Conservation (phyloP, 2,797 vertebrate genomes). For the Decapterus maruadsi region DNA sequence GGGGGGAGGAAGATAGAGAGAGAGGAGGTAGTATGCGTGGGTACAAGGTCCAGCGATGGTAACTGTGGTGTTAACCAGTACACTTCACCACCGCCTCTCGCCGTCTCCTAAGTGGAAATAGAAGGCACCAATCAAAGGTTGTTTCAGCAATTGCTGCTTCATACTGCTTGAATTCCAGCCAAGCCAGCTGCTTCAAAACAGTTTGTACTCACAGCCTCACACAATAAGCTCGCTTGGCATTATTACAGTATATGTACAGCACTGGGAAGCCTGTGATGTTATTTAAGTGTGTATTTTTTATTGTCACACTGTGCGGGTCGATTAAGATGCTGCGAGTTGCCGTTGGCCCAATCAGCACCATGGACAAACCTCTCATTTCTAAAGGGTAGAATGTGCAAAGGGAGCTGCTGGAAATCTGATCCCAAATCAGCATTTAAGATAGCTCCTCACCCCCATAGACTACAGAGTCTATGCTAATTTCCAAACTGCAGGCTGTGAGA, state of each 20-base stretch:
- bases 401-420: not conserved
- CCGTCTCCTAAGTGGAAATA: slow-evolving; percentile 5
- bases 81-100: not conserved
- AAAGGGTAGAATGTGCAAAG: not conserved
- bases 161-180: slow-evolving; percentile 12
- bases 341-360: slow-evolving; percentile 18
- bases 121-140: slow-evolving; percentile 33
- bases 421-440: slow-evolving; percentile 33
- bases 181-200: slow-evolving; percentile 24
- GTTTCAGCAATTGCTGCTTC: slow-evolving; percentile 31
- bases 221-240: slow-evolving; percentile 35
- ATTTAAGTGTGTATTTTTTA: slow-evolving; percentile 9
- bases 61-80: slow-evolving; percentile 9
- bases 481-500: not conserved
- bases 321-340: slow-evolving; percentile 20
- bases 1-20: not conserved
- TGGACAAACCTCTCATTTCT: not conserved
- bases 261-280: not conserved
- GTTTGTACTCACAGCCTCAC: not conserved
- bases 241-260: slow-evolving; percentile 34
- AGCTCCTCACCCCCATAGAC: not conserved
- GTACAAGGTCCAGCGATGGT: slow-evolving; percentile 31
- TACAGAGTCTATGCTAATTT: not conserved
- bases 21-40: not conserved
- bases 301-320: slow-evolving; percentile 12